Percentiles rank a stretch among this genome's conserved stretches.
Conservation (phyloP, 2,888 invertebrate genomes). For the Scelioninae gen. 2 region DNA sequence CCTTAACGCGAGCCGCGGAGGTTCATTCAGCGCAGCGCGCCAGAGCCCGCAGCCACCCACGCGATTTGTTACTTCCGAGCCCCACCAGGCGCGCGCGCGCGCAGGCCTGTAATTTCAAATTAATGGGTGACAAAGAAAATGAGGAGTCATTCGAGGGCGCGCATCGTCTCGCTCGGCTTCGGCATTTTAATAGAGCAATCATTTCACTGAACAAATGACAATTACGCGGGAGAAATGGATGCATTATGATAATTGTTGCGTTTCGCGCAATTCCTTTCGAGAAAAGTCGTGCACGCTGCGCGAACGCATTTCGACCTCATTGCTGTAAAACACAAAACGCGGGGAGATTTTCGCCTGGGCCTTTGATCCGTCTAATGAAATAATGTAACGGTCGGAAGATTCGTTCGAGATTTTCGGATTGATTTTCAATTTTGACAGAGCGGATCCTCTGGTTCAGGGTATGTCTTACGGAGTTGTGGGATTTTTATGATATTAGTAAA, state of each 20-base stretch:
- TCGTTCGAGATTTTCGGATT: no score
- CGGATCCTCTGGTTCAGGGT: no score
- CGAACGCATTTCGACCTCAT: no score
- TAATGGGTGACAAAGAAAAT: constrained; percentile 60
- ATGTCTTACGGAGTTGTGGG: no score
- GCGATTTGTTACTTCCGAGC: constrained; percentile 59
- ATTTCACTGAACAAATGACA: constrained; percentile 54
- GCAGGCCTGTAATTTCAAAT: constrained; percentile 59
- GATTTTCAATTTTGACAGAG: no score
- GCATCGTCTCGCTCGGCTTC: constrained; percentile 30
- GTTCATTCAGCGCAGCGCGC: constrained; percentile 54
- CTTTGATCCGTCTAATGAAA: no score
- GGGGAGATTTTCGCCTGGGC: no score
- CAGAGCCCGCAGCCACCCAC: constrained; percentile 59
- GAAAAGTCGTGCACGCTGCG: constrained; percentile 41
- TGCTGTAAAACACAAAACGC: no score
- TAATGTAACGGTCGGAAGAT: no score
- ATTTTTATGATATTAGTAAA: no score
- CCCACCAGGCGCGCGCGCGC: constrained; percentile 52
- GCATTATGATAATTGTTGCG: constrained; percentile 53
- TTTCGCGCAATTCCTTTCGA: constrained; percentile 43
- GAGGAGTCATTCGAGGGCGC: constrained; percentile 55
- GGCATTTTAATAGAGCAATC: constrained; percentile 59
- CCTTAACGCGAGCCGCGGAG: constrained; percentile 55
- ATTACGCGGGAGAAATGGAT: constrained; percentile 47